Conservation (phyloP, 2,797 vertebrate genomes). For the Strix occidentalis region DNA sequence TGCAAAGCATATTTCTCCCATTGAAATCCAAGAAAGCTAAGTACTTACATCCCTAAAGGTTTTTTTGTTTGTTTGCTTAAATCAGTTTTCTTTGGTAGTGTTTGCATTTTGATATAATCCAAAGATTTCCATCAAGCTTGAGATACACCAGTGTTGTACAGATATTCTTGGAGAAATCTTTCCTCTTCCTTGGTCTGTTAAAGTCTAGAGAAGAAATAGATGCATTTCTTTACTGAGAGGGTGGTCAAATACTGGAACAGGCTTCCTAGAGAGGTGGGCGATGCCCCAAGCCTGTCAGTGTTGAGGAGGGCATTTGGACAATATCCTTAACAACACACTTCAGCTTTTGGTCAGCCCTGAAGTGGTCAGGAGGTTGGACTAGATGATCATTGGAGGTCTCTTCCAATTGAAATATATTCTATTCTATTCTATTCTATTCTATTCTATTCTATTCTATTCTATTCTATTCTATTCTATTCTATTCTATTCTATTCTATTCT, state of each 20-base stretch:
- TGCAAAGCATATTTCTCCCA: not conserved
- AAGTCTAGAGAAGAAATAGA: not conserved
- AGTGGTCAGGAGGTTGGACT: not conserved
- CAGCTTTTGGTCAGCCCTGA: not conserved
- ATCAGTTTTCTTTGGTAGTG: not conserved
- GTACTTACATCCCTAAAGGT: not conserved
- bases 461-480: not conserved
- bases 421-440: not conserved
- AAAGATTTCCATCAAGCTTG: not conserved
- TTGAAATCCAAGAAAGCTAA: not conserved
- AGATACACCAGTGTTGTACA: not conserved
- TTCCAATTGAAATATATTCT: not conserved
- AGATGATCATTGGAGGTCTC: rapidly evolving
- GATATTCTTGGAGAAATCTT: not conserved
- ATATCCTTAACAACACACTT: not conserved
- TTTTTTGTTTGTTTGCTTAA: not conserved
- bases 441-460: not conserved
- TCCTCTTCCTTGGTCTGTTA: not conserved
- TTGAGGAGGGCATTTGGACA: not conserved
- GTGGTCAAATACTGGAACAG: not conserved
- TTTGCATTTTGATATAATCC: not conserved
- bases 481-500: no score
- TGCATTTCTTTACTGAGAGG: not conserved
- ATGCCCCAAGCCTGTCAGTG: not conserved
- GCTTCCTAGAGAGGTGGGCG: not conserved